Conservation (phyloP, 2,797 vertebrate genomes). For the Labroides dimidiatus region DNA sequence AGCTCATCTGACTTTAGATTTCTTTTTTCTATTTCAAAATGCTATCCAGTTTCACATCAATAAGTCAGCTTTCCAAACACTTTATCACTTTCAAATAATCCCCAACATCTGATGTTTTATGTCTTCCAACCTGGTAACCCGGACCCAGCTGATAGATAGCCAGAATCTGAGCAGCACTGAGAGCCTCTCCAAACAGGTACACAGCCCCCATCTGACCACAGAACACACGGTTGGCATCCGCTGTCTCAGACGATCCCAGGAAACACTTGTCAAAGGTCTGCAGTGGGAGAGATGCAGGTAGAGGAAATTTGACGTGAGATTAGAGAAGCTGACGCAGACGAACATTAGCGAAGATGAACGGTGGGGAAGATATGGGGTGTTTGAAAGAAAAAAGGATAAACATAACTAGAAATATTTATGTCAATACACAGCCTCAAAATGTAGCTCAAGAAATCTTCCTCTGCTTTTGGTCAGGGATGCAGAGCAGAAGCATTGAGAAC, state of each 20-base stretch:
- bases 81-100: too few relatives aligned
- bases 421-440: constrained; percentile 18
- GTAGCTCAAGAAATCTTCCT: constrained; percentile 24
- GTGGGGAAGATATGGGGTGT: constrained; percentile 1
- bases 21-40: too few relatives aligned
- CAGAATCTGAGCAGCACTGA: constrained; percentile 96
- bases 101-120: background rate
- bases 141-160: constrained; percentile 97
- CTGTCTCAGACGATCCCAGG: constrained; percentile 97
- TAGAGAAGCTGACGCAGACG: background rate
- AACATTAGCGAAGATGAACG: background rate
- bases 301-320: background rate
- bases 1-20: too few relatives aligned
- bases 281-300: constrained; percentile 27
- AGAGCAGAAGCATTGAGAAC: constrained; percentile 25
- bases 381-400: constrained; percentile 5
- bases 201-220: constrained; percentile 98
- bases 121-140: constrained; percentile 92
- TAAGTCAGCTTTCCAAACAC: background rate
- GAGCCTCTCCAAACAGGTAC: constrained; percentile 96
- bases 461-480: constrained; percentile 26
- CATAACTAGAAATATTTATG: constrained; percentile 26
- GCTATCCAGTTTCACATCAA: too few relatives aligned
- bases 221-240: constrained; percentile 95
- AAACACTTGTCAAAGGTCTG: constrained; percentile 99